Evolutionary conservation across 2,797 vertebrate species (phyloP), one percentile per base, ranked within the genome.

Genomic region (Platalea minor): DNA sequence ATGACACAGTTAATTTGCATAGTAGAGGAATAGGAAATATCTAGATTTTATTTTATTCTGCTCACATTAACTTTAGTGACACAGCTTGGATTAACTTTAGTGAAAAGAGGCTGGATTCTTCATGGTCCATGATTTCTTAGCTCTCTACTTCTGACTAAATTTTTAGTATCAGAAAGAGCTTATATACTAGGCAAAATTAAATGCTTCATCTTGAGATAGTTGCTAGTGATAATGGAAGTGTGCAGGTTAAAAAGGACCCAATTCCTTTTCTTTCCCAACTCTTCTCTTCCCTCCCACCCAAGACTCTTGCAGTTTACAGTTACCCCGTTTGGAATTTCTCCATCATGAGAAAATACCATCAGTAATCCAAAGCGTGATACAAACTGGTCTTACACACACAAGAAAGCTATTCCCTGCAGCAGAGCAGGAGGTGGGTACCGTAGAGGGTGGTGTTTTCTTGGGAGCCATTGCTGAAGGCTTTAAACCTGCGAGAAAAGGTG

Each of bases 1-100:
- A 31, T 92, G 87, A 88, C 69, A 77, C 53, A 78, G 64, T 89
- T 84, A 77, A 83, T 96, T 96, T 91, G 65, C 75, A 81, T 92
- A 94, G 91, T 18, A 83, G 53, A 91, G 56, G 37, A 83, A 79
- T 20, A 72, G 72, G 57, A 83, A 88, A 84, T 80, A 77, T 51
- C 60, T 72, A 61, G 75, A 68, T 77, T 94, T 91, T 63, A 73
- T 92, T 96, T 92, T 63, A 72, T 92, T 93, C 75, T 84, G 39
- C 57, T 93, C 60, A 76, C 60, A 60, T 82, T 94, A 86, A 83
- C 77, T 92, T 59, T 23, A 93, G 68, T 83, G 50, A 41, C 64
- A 57, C 39, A 83, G 37, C 45, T 93, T 93, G 95, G 93, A 95
- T 90, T 93, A 87, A 93, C 78, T 95, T 82, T 5, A 73, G 79